Percentiles rank a stretch among this genome's conserved stretches.
Evolutionary conservation across 2,888 invertebrate species (phyloP).

Genomic region (Sinopyrophorus schimmeli): DNA sequence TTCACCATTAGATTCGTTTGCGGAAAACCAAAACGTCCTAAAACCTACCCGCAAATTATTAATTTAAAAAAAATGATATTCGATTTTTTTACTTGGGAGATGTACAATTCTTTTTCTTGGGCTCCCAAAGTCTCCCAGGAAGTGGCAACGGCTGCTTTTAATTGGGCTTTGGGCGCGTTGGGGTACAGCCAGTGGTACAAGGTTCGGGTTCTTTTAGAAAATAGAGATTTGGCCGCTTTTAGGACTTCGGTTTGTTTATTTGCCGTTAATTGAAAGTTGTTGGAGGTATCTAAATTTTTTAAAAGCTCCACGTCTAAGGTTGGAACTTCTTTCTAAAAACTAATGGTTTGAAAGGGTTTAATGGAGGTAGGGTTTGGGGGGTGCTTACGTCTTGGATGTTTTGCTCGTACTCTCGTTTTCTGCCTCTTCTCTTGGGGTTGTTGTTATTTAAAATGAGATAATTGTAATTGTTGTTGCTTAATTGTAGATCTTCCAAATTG

Average conservation of each 20-base stretch:
- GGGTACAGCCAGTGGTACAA: conserved; percentile 58
- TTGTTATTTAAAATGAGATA: too few relatives aligned
- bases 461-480: neutral
- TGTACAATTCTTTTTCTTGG: conserved; percentile 55
- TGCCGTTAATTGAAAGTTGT: conserved; percentile 1
- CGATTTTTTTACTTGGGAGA: conserved; percentile 50
- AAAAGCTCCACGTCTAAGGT: neutral
- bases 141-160: conserved; percentile 51
- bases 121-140: conserved; percentile 53
- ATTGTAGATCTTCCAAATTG: neutral
- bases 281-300: conserved; percentile 7
- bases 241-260: conserved; percentile 47
- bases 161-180: conserved; percentile 51
- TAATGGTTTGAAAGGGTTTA: too few relatives aligned
- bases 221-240: conserved; percentile 55
- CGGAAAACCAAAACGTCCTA: conserved; percentile 52
- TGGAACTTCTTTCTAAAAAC: conserved; percentile 4
- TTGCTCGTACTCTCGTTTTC: conserved; percentile 20
- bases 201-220: conserved; percentile 56
- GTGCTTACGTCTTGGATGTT: neutral
- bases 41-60: conserved; percentile 42
- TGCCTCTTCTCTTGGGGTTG: conserved; percentile 24
- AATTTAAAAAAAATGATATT: neutral
- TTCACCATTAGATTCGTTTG: conserved; percentile 54
- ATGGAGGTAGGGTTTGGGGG: too few relatives aligned